Evolutionary conservation across 92 coral and sea anemone species (phyloP).

Genomic region (Blastomussa wellsi): DNA sequence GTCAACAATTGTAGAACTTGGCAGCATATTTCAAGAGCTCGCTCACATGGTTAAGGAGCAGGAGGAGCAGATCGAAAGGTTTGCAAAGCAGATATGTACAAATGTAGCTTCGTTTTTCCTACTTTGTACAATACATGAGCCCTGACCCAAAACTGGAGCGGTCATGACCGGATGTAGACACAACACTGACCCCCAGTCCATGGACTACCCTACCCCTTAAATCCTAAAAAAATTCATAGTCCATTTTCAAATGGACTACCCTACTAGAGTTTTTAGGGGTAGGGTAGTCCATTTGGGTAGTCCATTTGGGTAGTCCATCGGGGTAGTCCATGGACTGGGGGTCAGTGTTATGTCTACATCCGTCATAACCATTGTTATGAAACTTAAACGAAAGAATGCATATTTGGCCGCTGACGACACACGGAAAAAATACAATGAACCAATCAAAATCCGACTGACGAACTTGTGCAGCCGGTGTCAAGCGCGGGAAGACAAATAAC

Average conservation of each 20-base stretch:
- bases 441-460: not conserved
- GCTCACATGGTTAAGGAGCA: conserved; percentile 99
- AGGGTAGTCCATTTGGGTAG: too few relatives aligned
- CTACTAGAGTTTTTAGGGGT: too few relatives aligned
- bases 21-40: conserved; percentile 89
- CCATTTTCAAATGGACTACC: too few relatives aligned
- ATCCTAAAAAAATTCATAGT: too few relatives aligned
- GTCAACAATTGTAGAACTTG: conserved; percentile 96
- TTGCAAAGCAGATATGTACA: not conserved
- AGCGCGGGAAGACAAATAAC: not conserved
- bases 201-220: too few relatives aligned
- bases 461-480: not conserved
- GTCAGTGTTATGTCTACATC: too few relatives aligned
- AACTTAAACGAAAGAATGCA: not conserved
- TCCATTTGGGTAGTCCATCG: too few relatives aligned
- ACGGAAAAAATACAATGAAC: not conserved
- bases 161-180: too few relatives aligned
- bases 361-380: not conserved
- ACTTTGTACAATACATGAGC: not conserved
- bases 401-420: not conserved
- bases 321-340: too few relatives aligned
- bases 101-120: not conserved
- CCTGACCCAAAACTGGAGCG: not conserved
- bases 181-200: too few relatives aligned
- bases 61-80: conserved; percentile 96